A percentile compares a stretch with the other conserved stretches of the same genome.
phyloP scores from a whole-genome alignment of 2,113 vertebrate genomes.

The Chroicocephalus ridibundus region DNA sequence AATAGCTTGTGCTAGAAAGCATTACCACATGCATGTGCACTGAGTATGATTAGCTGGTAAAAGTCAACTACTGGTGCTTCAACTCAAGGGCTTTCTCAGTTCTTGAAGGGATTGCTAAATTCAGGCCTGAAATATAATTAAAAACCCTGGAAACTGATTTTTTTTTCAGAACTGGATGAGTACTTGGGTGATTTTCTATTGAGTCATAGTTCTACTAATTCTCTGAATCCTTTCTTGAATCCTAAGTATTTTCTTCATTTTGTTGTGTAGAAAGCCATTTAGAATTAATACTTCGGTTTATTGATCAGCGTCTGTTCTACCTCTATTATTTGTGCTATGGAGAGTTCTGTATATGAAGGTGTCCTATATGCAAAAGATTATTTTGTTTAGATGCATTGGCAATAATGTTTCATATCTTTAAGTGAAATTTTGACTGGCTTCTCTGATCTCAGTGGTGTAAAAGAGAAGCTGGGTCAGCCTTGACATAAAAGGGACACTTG shows the following conservation, averaged over 20 bases:
- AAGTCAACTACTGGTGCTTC: constrained; percentile 51
- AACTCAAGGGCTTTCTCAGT: constrained; percentile 47
- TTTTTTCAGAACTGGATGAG: constrained; percentile 2
- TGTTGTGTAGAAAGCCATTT: background rate
- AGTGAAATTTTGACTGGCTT: background rate
- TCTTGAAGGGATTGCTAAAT: constrained; percentile 39
- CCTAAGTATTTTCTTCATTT: constrained; percentile 6
- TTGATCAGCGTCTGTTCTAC: background rate
- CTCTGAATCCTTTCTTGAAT: background rate
- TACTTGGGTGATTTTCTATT: constrained; percentile 14
- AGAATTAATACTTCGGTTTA: background rate
- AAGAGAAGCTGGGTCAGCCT: background rate
- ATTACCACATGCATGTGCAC: constrained; percentile 7
- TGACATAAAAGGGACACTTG: background rate
- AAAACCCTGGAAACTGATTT: constrained; percentile 27
- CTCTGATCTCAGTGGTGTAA: background rate
- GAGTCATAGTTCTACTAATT: constrained; percentile 12
- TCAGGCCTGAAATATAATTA: constrained; percentile 40
- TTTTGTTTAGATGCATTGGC: background rate
- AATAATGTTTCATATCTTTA: background rate
- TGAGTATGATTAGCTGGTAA: constrained; percentile 26
- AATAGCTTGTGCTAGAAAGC: constrained; percentile 45
- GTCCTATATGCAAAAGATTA: background rate
- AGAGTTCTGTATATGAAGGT: background rate
- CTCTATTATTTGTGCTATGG: background rate